These are phyloP conservation scores for Ganaspis sp. DNA, from an alignment of 1,140 invertebrate species.

Conservation along the genomic window DNA sequence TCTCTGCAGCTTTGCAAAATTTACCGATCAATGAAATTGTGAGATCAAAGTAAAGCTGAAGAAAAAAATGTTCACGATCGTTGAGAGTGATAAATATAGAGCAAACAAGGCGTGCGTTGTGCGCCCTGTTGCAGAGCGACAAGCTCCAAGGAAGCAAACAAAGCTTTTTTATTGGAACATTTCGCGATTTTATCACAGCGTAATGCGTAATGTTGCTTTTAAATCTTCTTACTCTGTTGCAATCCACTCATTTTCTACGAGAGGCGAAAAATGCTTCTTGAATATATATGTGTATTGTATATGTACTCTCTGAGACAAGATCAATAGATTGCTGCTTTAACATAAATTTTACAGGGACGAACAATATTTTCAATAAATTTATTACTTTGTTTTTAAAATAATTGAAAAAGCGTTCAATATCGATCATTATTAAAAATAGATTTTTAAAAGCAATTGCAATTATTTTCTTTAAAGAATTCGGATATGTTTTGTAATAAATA, in stretches of 20 bases:
- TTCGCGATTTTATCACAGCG: background rate
- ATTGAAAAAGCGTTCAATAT: too few relatives aligned
- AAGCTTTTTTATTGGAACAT: background rate
- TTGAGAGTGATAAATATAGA: slow-evolving; percentile 7
- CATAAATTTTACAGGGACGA: too few relatives aligned
- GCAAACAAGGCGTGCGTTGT: slow-evolving; percentile 15
- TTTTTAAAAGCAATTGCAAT: too few relatives aligned
- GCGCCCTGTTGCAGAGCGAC: background rate
- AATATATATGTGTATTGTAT: too few relatives aligned
- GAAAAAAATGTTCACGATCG: background rate
- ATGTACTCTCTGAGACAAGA: too few relatives aligned
- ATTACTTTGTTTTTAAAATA: too few relatives aligned
- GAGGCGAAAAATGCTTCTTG: background rate
- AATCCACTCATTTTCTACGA: background rate
- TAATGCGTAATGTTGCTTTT: background rate
- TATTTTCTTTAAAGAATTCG: too few relatives aligned
- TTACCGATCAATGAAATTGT: slow-evolving; percentile 21
- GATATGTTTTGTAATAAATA: too few relatives aligned
- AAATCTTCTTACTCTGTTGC: slow-evolving; percentile 10
- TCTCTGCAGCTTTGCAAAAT: background rate
- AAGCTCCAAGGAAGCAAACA: background rate
- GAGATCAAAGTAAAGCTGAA: background rate
- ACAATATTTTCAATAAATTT: too few relatives aligned
- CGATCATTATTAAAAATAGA: too few relatives aligned
- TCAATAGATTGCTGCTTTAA: too few relatives aligned